A percentile compares a stretch with the other conserved stretches of the same genome.
Evolutionary conservation across 2,888 invertebrate genomes (phyloP).

Genomic region (Labia minor): DNA sequence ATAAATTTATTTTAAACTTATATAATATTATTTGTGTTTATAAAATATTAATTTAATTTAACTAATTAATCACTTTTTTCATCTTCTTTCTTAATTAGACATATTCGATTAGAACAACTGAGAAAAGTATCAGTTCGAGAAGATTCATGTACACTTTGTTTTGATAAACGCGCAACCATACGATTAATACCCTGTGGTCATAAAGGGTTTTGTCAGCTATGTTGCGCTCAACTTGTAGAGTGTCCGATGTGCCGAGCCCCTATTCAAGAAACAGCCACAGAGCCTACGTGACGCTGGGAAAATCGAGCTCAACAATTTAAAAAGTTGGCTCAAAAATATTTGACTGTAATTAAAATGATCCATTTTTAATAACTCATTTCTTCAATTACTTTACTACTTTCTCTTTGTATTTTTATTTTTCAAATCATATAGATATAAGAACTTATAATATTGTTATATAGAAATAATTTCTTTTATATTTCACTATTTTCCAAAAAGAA

Average conservation of each 20-base stretch:
- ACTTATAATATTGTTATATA: too few species aligned
- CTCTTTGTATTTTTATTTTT: conserved; percentile 1
- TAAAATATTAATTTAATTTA: conserved; percentile 16
- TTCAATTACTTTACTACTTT: not conserved
- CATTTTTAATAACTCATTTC: not conserved
- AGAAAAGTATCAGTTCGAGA: conserved; percentile 63
- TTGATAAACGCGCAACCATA: conserved; percentile 64
- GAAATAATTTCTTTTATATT: too few species aligned
- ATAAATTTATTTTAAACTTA: not conserved
- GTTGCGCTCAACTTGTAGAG: conserved; percentile 63
- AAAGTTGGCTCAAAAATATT: not conserved
- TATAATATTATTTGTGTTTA: not conserved
- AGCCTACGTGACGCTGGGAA: conserved; percentile 36
- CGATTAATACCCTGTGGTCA: conserved; percentile 72
- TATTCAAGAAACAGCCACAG: conserved; percentile 44
- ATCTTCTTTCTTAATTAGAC: conserved; percentile 46
- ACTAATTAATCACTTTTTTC: conserved; percentile 18
- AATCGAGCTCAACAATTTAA: not conserved
- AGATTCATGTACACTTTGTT: conserved; percentile 80
- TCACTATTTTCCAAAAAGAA: too few species aligned
- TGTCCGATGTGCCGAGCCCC: conserved; percentile 79
- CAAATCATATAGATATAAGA: too few species aligned
- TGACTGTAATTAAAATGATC: not conserved
- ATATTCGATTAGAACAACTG: conserved; percentile 63
- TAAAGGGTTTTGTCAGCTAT: conserved; percentile 74